Conservation (phyloP, 2,888 invertebrate species). For the Rotaria sp. region DNA sequence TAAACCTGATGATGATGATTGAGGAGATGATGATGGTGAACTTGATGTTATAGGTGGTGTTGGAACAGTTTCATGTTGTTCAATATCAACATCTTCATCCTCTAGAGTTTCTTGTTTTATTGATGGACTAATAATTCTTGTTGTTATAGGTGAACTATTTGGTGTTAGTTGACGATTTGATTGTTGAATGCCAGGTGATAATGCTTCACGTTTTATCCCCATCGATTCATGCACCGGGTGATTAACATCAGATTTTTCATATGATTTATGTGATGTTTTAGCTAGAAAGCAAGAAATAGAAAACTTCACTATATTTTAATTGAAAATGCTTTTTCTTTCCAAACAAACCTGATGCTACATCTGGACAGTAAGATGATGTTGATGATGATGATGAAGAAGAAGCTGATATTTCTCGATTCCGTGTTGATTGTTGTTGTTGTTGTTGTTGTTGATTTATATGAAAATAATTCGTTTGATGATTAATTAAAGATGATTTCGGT, state of each 20-base stretch:
- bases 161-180: background rate
- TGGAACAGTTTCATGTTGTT: background rate
- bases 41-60: background rate
- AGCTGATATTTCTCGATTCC: background rate
- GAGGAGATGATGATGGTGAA: background rate
- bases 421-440: background rate
- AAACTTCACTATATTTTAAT: no score
- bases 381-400: background rate
- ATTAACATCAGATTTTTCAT: background rate
- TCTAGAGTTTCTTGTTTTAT: background rate
- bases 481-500: constrained; percentile 29
- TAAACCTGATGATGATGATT: background rate
- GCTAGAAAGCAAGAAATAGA: background rate
- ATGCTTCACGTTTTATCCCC: background rate
- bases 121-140: background rate
- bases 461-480: background rate
- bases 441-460: background rate
- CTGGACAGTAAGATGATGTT: background rate
- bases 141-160: background rate
- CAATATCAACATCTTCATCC: background rate
- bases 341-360: background rate
- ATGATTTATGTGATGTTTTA: background rate
- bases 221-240: background rate
- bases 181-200: background rate
- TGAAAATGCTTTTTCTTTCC: no score